A percentile compares a stretch with the other conserved stretches of the same genome.
These are phyloP conservation scores for Drosophila bifasciata DNA, from an alignment of 1,140 invertebrate species.

Conservation along the genomic window DNA sequence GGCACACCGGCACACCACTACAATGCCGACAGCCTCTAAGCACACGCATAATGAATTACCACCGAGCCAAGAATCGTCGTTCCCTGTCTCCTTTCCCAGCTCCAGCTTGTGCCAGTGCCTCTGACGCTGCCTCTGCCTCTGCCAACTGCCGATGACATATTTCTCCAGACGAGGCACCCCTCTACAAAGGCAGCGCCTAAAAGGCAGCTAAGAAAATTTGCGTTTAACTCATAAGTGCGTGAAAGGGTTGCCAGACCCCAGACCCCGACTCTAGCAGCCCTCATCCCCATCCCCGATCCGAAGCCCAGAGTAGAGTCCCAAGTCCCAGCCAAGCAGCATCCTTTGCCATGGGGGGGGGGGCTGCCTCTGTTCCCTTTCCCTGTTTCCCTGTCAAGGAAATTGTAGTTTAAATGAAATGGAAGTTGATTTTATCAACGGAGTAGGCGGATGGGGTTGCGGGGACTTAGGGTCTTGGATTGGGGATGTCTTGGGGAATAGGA, in stretches of 20 bases:
- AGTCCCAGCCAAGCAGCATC: slow-evolving; percentile 19
- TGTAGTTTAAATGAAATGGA: slow-evolving; percentile 83
- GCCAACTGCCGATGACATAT: slow-evolving; percentile 81
- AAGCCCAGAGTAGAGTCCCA: slow-evolving; percentile 4
- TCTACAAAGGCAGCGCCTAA: slow-evolving; percentile 58
- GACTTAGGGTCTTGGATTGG: slow-evolving; percentile 30
- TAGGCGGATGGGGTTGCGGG: slow-evolving; percentile 27
- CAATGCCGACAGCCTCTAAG: slow-evolving; percentile 73
- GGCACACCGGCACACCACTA: slow-evolving; percentile 46
- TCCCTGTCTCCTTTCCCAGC: slow-evolving; percentile 1
- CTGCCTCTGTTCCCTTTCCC: slow-evolving; percentile 74
- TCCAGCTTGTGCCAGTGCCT: slow-evolving; percentile 3
- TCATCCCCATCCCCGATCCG: slow-evolving; percentile 2
- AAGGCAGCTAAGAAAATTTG: slow-evolving; percentile 82
- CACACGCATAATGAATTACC: slow-evolving; percentile 82
- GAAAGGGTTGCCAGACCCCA: slow-evolving; percentile 70
- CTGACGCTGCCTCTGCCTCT: slow-evolving; percentile 6
- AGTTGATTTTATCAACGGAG: slow-evolving; percentile 80
- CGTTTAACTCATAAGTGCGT: slow-evolving; percentile 82
- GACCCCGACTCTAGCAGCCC: slow-evolving; percentile 5
- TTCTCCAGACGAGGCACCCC: slow-evolving; percentile 67
- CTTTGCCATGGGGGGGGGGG: slow-evolving; percentile 42
- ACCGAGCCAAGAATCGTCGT: slow-evolving; percentile 38
- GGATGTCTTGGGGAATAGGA: slow-evolving; percentile 2
- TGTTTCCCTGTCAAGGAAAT: slow-evolving; percentile 82